A percentile compares a stretch with the other conserved stretches of the same genome.
These are phyloP conservation scores for Trinectes maculatus DNA, from an alignment of 2,113 vertebrate species.

Conservation along the genomic window DNA sequence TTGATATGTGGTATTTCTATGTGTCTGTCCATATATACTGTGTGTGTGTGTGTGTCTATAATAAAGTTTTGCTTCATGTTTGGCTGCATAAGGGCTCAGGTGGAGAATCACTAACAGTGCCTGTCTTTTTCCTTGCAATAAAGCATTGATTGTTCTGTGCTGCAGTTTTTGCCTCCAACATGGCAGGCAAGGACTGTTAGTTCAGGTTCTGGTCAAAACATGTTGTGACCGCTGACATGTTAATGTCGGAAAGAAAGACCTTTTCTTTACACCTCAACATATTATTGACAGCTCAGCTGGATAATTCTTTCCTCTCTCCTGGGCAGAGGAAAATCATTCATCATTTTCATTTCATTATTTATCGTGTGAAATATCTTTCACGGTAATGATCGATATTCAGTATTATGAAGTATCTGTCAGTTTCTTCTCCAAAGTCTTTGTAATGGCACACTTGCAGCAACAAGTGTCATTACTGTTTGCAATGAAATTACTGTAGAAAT, in stretches of 20 bases:
- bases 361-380: too few relatives aligned
- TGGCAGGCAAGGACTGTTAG: conserved; percentile 14
- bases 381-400: too few relatives aligned
- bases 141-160: conserved; percentile 1
- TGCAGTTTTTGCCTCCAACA: not conserved
- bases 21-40: not conserved
- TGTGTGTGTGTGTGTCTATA: not conserved
- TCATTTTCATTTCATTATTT: too few relatives aligned
- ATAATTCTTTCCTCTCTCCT: not conserved
- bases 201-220: conserved; percentile 48
- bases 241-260: conserved; percentile 17
- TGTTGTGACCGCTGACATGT: conserved; percentile 40
- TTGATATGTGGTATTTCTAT: not conserved
- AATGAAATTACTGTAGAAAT: too few relatives aligned
- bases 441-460: too few relatives aligned
- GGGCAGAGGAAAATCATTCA: too few relatives aligned
- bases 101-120: not conserved
- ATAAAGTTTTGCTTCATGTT: not conserved
- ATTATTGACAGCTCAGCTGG: conserved; percentile 27
- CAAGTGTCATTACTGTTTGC: too few relatives aligned
- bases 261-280: conserved; percentile 12
- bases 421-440: too few relatives aligned
- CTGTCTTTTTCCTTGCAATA: conserved; percentile 2
- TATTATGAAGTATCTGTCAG: too few relatives aligned
- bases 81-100: conserved; percentile 10